Conservation (phyloP, 2,113 vertebrate genomes). For the Crypturellus undulatus region DNA sequence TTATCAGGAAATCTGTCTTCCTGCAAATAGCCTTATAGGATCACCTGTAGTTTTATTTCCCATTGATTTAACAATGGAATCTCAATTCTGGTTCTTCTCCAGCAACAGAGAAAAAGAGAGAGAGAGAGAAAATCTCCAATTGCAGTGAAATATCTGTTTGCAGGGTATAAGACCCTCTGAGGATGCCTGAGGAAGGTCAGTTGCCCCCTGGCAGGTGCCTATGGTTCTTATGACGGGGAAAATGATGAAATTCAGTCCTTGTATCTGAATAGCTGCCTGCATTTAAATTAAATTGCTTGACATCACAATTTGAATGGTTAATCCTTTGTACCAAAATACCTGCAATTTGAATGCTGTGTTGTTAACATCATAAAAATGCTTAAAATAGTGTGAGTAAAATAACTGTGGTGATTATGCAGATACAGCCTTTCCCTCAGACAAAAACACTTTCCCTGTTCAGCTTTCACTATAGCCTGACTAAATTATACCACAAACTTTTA, state of each 20-base stretch:
- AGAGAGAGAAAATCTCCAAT: neutral
- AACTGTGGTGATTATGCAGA: rapidly evolving
- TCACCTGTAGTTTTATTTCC: slow-evolving; percentile 45
- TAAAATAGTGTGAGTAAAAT: neutral
- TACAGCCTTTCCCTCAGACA: neutral
- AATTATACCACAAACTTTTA: neutral
- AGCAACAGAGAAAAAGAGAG: neutral
- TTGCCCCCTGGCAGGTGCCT: neutral
- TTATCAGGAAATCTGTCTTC: slow-evolving; percentile 61
- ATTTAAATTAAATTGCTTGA: neutral
- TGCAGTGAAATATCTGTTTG: slow-evolving; percentile 7
- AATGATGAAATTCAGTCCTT: neutral
- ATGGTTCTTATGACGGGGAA: neutral
- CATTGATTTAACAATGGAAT: slow-evolving; percentile 41
- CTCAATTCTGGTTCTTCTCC: slow-evolving; percentile 22
- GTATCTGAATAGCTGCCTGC: neutral
- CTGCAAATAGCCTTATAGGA: slow-evolving; percentile 6
- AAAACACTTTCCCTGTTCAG: neutral
- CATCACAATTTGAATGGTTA: neutral
- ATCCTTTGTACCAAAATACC: neutral
- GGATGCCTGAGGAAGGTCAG: neutral
- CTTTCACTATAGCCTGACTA: neutral
- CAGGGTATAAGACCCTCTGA: neutral
- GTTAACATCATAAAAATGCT: neutral
- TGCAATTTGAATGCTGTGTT: neutral